Conservation (phyloP, 2,797 vertebrate species). For the Tenualosa thibaudeaui region DNA sequence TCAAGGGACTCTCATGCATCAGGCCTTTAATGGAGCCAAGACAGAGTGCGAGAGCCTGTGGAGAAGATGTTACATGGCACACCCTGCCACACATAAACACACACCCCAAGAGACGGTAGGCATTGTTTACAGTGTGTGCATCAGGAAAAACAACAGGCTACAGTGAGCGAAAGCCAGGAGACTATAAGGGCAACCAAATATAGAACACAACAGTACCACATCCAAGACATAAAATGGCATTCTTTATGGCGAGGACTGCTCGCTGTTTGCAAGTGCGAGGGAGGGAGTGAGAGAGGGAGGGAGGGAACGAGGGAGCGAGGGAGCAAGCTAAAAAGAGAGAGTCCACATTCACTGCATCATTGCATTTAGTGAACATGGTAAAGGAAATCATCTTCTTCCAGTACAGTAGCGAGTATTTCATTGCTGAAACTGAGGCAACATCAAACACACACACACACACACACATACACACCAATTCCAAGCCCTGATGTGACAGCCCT, state of each 20-base stretch:
- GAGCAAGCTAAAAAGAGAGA: background rate
- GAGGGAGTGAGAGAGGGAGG: background rate
- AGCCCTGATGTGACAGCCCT: background rate
- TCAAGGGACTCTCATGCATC: background rate
- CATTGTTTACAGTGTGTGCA: background rate
- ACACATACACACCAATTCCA: background rate
- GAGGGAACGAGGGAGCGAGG: background rate
- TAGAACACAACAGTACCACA: background rate
- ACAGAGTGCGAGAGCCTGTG: background rate
- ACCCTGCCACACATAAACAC: too few species aligned
- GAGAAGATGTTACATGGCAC: background rate
- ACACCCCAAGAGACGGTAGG: background rate
- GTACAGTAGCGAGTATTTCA: background rate
- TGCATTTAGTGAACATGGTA: background rate
- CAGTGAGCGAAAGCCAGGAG: background rate
- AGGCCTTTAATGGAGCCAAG: background rate
- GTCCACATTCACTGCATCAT: background rate
- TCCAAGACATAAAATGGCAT: too few species aligned
- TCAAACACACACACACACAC: background rate
- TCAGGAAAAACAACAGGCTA: background rate
- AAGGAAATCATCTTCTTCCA: background rate
- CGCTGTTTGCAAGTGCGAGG: background rate
- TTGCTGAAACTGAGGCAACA: background rate
- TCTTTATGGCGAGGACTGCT: background rate
- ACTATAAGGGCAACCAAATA: background rate